Evolutionary conservation across 2,888 invertebrate genomes (phyloP).

Genomic region (Keiferia lycopersicella): DNA sequence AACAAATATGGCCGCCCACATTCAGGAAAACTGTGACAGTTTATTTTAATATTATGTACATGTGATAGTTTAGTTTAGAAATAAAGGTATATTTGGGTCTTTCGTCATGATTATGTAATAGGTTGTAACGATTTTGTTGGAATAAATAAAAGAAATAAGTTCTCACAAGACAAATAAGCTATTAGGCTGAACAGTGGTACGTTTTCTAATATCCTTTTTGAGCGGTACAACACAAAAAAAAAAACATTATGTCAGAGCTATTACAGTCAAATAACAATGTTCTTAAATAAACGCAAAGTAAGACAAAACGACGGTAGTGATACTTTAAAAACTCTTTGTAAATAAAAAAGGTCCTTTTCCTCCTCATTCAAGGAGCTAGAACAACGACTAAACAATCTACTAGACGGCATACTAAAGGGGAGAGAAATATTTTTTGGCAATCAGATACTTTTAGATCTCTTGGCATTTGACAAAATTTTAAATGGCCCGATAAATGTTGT

Average conservation of each 20-base stretch:
- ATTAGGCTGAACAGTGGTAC: too few relatives aligned
- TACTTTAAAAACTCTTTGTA: background rate
- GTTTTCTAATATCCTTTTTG: too few relatives aligned
- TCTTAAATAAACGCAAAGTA: background rate
- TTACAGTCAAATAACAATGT: background rate
- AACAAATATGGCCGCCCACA: constrained; percentile 51
- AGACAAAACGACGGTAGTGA: background rate
- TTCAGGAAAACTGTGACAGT: constrained; percentile 31
- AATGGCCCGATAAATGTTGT: too few relatives aligned
- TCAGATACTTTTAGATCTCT: too few relatives aligned
- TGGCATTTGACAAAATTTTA: too few relatives aligned
- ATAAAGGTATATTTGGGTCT: background rate
- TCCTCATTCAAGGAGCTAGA: background rate
- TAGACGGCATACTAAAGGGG: too few relatives aligned
- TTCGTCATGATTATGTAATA: background rate
- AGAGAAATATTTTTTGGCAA: too few relatives aligned
- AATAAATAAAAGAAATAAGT: too few relatives aligned
- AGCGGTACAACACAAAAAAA: background rate
- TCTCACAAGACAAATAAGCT: too few relatives aligned
- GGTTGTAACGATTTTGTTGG: too few relatives aligned
- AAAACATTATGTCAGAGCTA: background rate
- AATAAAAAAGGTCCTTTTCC: constrained; percentile 10
- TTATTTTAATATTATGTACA: constrained; percentile 26
- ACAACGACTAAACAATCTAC: background rate
- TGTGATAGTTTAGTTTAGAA: background rate